Conservation (phyloP, 2,797 vertebrate species). For the Coranthus polyacanthus region DNA sequence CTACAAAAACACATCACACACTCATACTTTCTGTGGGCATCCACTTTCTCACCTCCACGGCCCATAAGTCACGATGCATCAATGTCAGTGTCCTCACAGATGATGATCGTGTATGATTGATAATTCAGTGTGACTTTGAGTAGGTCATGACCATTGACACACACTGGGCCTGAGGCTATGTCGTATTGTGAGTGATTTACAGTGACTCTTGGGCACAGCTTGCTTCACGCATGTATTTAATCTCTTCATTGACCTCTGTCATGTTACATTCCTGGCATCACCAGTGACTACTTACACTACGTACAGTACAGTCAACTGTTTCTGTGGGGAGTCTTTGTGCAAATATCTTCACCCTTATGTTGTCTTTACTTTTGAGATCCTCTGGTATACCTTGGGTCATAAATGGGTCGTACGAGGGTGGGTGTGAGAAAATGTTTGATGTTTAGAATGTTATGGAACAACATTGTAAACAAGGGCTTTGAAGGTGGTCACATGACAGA, state of each 20-base stretch:
- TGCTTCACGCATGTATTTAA: slow-evolving; percentile 62
- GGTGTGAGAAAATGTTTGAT: too few species aligned
- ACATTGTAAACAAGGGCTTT: too few species aligned
- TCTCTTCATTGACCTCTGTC: slow-evolving; percentile 66
- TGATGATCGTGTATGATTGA: slow-evolving; percentile 62
- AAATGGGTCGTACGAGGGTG: too few species aligned
- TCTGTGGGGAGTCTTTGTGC: too few species aligned
- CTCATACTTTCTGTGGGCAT: slow-evolving; percentile 40
- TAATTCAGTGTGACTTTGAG: slow-evolving; percentile 47
- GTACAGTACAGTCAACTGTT: background rate
- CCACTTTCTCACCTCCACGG: slow-evolving; percentile 17
- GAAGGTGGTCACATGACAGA: too few species aligned
- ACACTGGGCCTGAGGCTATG: slow-evolving; percentile 21
- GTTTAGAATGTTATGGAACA: too few species aligned
- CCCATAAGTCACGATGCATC: slow-evolving; percentile 50
- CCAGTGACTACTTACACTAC: background rate
- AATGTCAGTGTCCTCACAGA: slow-evolving; percentile 44
- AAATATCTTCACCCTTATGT: too few species aligned
- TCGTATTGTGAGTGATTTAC: slow-evolving; percentile 46
- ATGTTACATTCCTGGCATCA: slow-evolving; percentile 31
- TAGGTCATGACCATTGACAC: slow-evolving; percentile 51
- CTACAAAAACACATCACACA: slow-evolving; percentile 5
- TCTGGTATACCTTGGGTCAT: too few species aligned
- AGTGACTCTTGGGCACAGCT: slow-evolving; percentile 34
- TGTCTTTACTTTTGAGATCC: too few species aligned